A percentile compares a stretch with the other conserved stretches of the same genome.
phyloP scores from a whole-genome alignment of 2,113 vertebrate genomes.

The western clawed frog (Xenopus tropicalis) region DNA sequence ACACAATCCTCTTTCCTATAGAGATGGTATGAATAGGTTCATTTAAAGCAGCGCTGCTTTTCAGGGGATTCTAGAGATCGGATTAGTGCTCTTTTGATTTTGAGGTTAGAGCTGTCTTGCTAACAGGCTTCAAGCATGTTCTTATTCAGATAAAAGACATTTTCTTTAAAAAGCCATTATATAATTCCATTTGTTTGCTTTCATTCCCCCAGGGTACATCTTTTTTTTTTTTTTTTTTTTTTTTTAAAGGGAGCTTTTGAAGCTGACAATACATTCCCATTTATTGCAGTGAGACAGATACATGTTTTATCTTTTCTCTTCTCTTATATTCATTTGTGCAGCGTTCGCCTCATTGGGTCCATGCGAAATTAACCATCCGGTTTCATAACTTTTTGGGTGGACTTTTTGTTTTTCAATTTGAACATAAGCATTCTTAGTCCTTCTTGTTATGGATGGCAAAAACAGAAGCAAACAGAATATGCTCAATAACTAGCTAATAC shows the following conservation, averaged over 20 bases:
- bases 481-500: slow-evolving; percentile 47
- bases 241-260: not conserved
- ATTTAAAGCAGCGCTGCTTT: not conserved
- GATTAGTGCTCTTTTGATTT: not conserved
- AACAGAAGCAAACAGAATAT: slow-evolving; percentile 44
- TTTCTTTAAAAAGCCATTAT: not conserved
- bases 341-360: not conserved
- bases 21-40: too few relatives aligned
- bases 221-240: too few relatives aligned
- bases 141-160: not conserved
- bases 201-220: not conserved
- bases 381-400: not conserved
- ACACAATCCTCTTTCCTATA: too few relatives aligned
- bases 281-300: slow-evolving; percentile 9
- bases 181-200: not conserved
- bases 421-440: fast-evolving
- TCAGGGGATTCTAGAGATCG: not conserved
- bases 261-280: not conserved
- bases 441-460: slow-evolving; percentile 22
- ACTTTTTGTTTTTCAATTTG: not conserved
- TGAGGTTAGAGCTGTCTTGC: not conserved
- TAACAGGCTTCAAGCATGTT: not conserved
- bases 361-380: not conserved
- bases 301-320: slow-evolving; percentile 1
- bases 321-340: not conserved